Evolutionary conservation across 2,797 vertebrate genomes (phyloP).

Genomic region (Propithecus perrieri): DNA sequence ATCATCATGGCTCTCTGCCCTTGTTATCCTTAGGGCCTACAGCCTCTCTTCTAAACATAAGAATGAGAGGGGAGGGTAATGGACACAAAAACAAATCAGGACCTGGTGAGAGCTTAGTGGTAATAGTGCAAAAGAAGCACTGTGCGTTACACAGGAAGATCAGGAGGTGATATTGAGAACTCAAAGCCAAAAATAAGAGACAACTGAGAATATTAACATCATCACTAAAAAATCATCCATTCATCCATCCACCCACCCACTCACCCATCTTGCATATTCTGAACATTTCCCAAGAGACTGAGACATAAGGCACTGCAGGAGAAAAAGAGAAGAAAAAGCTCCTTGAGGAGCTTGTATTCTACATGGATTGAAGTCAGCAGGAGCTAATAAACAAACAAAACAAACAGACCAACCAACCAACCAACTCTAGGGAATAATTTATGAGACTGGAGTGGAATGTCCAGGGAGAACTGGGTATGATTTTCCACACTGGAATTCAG

Average conservation of each 20-base stretch:
- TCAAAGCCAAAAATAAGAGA: conserved; percentile 48
- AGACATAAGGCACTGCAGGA: conserved; percentile 44
- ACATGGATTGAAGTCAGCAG: conserved; percentile 31
- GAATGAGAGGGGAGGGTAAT: background rate
- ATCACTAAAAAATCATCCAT: conserved; percentile 1
- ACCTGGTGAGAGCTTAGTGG: background rate
- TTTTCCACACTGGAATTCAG: background rate
- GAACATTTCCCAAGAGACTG: conserved; percentile 32
- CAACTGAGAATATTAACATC: background rate
- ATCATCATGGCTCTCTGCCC: conserved; percentile 4
- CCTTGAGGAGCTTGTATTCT: conserved; percentile 31
- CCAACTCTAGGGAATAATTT: background rate
- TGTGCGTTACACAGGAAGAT: conserved; percentile 32
- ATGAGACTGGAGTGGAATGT: background rate
- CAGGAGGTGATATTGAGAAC: conserved; percentile 19
- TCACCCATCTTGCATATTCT: background rate
- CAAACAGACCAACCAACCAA: background rate
- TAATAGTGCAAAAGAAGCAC: background rate
- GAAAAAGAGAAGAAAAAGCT: conserved; percentile 45
- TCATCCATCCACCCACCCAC: background rate
- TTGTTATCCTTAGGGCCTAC: conserved; percentile 9
- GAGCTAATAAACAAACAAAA: conserved; percentile 13
- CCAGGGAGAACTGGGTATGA: background rate
- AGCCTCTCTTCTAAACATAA: conserved; percentile 45
- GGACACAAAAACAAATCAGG: conserved; percentile 39